These are phyloP conservation scores for Nasua narica DNA, from an alignment of 2,797 vertebrate species.

Conservation along the genomic window DNA sequence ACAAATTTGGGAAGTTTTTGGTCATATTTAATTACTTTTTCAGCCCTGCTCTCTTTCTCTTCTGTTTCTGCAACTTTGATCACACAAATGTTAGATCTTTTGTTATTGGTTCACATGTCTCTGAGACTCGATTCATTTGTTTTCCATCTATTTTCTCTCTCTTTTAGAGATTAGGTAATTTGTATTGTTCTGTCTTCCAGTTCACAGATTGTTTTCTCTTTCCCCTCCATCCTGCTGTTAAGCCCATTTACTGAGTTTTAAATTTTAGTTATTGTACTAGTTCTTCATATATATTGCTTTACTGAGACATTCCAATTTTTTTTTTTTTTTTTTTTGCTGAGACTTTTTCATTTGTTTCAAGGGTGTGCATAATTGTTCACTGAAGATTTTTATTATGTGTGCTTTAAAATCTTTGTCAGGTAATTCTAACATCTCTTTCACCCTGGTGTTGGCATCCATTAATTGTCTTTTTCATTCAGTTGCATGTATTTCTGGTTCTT, in stretches of 20 bases:
- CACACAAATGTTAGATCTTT: background rate
- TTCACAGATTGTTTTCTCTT: background rate
- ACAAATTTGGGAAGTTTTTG: background rate
- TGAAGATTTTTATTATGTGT: background rate
- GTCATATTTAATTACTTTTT: background rate
- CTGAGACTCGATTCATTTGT: background rate
- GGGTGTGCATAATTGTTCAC: background rate
- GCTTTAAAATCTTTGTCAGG: background rate
- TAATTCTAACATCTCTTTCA: background rate
- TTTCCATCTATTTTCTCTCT: background rate
- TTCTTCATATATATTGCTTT: background rate
- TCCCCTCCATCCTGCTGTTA: background rate
- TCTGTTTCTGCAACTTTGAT: background rate
- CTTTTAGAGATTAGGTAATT: background rate
- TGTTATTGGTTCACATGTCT: background rate
- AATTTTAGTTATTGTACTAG: background rate
- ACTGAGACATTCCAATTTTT: background rate
- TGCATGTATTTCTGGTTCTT: background rate
- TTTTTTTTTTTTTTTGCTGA: background rate
- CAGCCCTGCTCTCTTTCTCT: background rate
- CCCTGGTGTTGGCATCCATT: background rate
- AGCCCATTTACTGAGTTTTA: background rate
- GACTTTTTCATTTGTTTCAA: background rate
- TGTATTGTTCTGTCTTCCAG: background rate
- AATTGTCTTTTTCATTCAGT: background rate